Base-by-base conservation (phyloP, 2,888 invertebrate species). In the Petrophora chlorosata region DNA sequence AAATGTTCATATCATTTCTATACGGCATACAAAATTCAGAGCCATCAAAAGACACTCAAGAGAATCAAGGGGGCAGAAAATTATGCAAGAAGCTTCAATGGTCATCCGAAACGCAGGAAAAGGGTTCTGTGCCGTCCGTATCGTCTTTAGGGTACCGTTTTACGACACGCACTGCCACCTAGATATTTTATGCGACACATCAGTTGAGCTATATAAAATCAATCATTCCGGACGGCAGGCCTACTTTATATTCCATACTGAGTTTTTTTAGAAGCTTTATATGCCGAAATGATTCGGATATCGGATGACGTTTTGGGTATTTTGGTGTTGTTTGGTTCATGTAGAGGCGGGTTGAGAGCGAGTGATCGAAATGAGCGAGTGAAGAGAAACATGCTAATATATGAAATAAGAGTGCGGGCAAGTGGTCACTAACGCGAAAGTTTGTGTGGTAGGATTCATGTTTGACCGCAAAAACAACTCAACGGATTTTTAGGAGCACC, bases 1-100 rank as follows among this genome's bases (percentile, higher is more conserved):
- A 49, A 43, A 39, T 23, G 19, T 43, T 49, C 49, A 49, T 49
- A 49, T 28, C 44, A 40, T 50, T 50, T n/a, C n/a, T n/a, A n/a
- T 50, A 41, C 32, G 35, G 32, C 50, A 45, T 41, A 50, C 50
- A 50, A 50, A 26, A 60, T 60, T 60, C 53, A 34, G 47, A 10
- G 39, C 54, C 48, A 57, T 59, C 50, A 56, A 56, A 59, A 59
- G 49, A 46, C 59, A 55, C 59, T 60, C 54, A 53, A 41, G 53
- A 49, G 88, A 87, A 85, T 87, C 87, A 86, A 84, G 75, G 66
- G 70, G 58, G 69, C 71, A 68, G 71, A 77, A 85, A 84, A 85
- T 79, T 85, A 88, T 86, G 83, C 79, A 82, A 79, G 82, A 73
- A 82, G 78, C 75, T 67, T 75, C 62, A 70, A 67, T 82, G 85